Conservation (phyloP, 2,113 vertebrate species). For the Eretmochelys imbricata region DNA sequence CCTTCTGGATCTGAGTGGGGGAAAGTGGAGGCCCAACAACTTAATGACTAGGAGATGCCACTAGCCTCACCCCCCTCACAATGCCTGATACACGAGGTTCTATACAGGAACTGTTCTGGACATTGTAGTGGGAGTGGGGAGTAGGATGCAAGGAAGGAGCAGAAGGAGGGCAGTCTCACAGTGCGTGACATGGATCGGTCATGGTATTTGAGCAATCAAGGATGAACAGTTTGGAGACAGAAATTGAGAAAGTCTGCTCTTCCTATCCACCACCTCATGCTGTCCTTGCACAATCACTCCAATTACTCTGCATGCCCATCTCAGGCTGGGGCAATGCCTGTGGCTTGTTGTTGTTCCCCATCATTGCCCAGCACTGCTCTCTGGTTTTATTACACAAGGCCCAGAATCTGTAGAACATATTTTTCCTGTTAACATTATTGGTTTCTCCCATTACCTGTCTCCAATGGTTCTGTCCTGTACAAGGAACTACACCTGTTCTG, state of each 20-base stretch:
- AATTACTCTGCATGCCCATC: background rate
- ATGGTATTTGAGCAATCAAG: background rate
- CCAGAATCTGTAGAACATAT: background rate
- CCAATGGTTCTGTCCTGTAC: background rate
- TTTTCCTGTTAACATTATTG: background rate
- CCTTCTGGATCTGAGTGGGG: too few relatives aligned
- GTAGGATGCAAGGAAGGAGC: background rate
- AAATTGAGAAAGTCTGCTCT: background rate
- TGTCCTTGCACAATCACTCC: background rate
- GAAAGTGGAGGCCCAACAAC: too few relatives aligned
- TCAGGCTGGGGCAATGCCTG: background rate
- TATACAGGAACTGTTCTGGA: background rate
- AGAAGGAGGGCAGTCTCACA: background rate
- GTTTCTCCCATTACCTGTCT: background rate
- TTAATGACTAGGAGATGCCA: too few relatives aligned
- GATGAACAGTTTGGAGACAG: background rate
- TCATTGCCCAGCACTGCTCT: background rate
- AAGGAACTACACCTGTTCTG: background rate
- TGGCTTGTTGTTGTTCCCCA: background rate
- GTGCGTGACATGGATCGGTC: background rate
- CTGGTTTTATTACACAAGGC: background rate
- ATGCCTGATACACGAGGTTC: background rate
- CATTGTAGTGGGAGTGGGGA: background rate
- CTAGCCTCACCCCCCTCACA: too few relatives aligned
- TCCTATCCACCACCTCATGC: background rate